phyloP scores from a whole-genome alignment of 2,888 invertebrate genomes.

The Zaprionus lineosus region DNA sequence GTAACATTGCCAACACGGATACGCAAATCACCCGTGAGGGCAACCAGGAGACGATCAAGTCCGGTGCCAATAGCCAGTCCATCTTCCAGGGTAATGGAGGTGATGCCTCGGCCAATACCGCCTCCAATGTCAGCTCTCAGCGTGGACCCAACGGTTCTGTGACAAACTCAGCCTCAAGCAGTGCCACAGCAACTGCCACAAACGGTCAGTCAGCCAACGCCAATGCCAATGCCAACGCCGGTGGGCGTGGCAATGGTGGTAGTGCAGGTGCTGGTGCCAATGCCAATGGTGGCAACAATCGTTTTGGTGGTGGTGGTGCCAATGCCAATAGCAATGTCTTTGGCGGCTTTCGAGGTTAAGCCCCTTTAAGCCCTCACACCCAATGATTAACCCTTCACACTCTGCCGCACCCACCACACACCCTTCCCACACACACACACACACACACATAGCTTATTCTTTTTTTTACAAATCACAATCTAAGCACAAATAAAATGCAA shows the following conservation, averaged over 20 bases:
- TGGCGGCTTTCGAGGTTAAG: conserved; percentile 43
- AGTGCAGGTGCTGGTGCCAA: conserved; percentile 41
- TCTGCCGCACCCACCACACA: background rate
- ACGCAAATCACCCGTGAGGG: conserved; percentile 62
- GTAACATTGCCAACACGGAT: conserved; percentile 79
- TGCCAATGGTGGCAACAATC: conserved; percentile 37
- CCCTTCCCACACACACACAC: too few relatives aligned
- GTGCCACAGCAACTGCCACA: conserved; percentile 66
- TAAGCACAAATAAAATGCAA: conserved; percentile 55
- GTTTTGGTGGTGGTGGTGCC: conserved; percentile 28
- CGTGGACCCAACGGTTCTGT: conserved; percentile 69
- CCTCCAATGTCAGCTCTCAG: conserved; percentile 67
- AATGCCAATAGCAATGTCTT: conserved; percentile 44
- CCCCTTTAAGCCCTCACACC: too few relatives aligned
- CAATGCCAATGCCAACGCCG: conserved; percentile 63
- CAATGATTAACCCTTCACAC: too few relatives aligned
- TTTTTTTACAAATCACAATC: conserved; percentile 47
- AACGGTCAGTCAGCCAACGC: conserved; percentile 70
- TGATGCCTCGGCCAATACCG: conserved; percentile 68
- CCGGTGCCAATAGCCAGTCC: conserved; percentile 79
- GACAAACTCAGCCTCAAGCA: conserved; percentile 76
- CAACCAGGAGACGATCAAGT: conserved; percentile 60
- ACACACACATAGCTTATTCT: conserved; percentile 2
- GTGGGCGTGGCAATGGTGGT: conserved; percentile 23
- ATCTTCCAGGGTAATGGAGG: conserved; percentile 75